Percentiles rank a stretch among this genome's conserved stretches.
Conservation (phyloP, 2,797 vertebrate species). For the Sardinella longiceps region DNA sequence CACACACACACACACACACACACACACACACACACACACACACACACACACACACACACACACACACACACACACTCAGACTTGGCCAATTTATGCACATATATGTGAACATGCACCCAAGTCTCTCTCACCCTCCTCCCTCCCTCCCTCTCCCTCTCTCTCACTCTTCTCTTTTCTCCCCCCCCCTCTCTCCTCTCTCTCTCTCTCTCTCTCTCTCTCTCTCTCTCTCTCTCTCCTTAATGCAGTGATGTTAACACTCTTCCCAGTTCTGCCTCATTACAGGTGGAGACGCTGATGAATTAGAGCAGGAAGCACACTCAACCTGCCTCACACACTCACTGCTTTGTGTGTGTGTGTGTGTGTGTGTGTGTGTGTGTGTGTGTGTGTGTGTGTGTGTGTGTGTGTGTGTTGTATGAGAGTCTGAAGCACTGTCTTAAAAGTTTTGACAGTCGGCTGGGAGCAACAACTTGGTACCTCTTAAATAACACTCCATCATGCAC, state of each 20-base stretch:
- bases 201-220: too few species aligned
- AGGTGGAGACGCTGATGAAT: background rate
- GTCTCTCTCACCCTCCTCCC: background rate
- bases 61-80: background rate
- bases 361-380: slow-evolving; percentile 1
- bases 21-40: too few species aligned
- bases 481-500: too few species aligned
- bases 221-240: too few species aligned
- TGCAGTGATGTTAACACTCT: too few species aligned
- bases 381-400: slow-evolving; percentile 28
- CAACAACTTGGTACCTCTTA: too few species aligned
- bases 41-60: too few species aligned
- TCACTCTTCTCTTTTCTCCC: too few species aligned
- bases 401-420: slow-evolving; percentile 28
- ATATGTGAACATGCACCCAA: background rate
- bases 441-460: too few species aligned
- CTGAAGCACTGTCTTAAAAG: too few species aligned
- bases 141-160: background rate
- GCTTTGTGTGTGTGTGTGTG: background rate
- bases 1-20: background rate
- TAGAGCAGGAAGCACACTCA: background rate
- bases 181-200: too few species aligned
- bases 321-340: background rate
- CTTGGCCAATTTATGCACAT: background rate
- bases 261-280: too few species aligned